Base-by-base conservation (phyloP, 2,113 vertebrate genomes). In the Myocastor coypus region DNA sequence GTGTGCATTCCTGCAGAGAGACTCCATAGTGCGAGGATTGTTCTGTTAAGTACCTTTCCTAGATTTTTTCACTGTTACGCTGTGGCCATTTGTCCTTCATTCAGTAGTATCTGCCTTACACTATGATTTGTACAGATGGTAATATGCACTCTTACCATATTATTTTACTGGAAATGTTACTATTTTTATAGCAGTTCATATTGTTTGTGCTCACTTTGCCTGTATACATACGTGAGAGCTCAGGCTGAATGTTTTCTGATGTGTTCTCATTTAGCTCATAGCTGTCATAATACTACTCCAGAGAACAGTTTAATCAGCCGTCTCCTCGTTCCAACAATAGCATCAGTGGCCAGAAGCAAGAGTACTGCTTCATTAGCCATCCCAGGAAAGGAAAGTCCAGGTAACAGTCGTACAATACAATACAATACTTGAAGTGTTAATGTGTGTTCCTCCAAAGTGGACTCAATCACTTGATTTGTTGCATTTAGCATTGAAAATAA, bases 261-360 rank as follows among this genome's bases (percentile, higher is more conserved):
- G 98, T 99, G 97, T 98, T 99, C 97, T 95, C 94, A 4, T 98
- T 97, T 98, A 99, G 99, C 98, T 98, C 99, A 98, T 94, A 99
- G 98, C 95, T 98, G 98, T 94, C 98, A 98, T 97, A 97, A 98
- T 98, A 98, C 97, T 98, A 98, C 98, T 97, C 97, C 98, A 99
- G 99, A 99, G 92, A 99, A 98, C 98, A 98, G 98, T 97, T 96
- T 99, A 98, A 98, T 99, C 98, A 99, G 98, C 98, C 99, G 99
- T 95, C 98, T 99, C 96, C 99, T 99, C 87, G 98, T 98, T 96
- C 99, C 99, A 97, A 99, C 99, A 97, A 99, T 99, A 98, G 98
- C 99, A 73, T 99, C 99, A 96, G 98, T 99, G 99, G 99, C 99
- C 98, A 99, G 99, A 98, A 99, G 99, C 98, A 99, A 99, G 99